Evolutionary conservation across 2,888 invertebrate species (phyloP).

Genomic region (Eumerus sabulonum): DNA sequence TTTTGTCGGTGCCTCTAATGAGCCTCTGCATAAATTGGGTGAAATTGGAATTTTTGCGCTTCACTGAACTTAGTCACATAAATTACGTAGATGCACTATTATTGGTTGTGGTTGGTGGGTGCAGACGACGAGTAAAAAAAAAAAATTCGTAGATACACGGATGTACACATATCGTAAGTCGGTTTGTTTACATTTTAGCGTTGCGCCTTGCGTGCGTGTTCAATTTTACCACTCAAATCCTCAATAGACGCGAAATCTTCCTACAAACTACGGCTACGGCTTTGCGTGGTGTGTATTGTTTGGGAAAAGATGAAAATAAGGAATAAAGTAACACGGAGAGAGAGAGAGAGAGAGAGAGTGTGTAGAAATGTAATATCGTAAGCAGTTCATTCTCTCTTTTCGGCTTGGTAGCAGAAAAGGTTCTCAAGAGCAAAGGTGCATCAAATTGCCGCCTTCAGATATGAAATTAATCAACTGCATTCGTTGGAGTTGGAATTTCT

Average conservation of each 20-base stretch:
- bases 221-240: constrained; percentile 2
- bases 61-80: constrained; percentile 17
- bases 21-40: constrained; percentile 39
- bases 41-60: constrained; percentile 47
- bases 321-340: background rate
- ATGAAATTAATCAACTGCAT: no score
- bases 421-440: constrained; percentile 17
- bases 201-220: background rate
- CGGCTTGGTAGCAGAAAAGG: background rate
- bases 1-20: constrained; percentile 23
- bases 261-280: constrained; percentile 15
- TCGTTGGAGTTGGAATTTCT: no score
- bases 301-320: constrained; percentile 26
- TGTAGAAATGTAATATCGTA: constrained; percentile 50
- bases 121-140: no score
- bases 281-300: constrained; percentile 23
- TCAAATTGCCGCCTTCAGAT: constrained; percentile 32
- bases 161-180: constrained; percentile 2
- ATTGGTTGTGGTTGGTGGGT: no score
- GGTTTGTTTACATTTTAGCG: constrained; percentile 41
- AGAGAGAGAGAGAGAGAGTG: no score
- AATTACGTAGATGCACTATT: no score
- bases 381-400: constrained; percentile 29
- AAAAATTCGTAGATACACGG: no score
- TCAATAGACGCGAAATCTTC: constrained; percentile 43